A percentile compares a stretch with the other conserved stretches of the same genome.
These are phyloP conservation scores for Caenorhabditis macrosperma DNA, from an alignment of 2,888 invertebrate genomes.

Conservation along the genomic window DNA sequence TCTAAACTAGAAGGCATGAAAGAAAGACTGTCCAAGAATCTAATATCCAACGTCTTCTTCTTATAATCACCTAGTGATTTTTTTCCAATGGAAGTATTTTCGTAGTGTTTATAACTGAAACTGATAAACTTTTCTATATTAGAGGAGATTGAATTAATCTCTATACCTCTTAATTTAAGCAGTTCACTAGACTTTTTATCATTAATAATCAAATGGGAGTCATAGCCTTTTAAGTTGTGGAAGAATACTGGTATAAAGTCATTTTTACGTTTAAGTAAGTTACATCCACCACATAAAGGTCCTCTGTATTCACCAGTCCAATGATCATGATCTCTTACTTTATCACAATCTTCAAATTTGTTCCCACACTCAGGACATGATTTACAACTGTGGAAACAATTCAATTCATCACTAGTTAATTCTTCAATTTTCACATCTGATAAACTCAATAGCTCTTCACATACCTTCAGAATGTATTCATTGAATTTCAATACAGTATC, in stretches of 20 bases:
- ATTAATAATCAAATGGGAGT: conserved; percentile 63
- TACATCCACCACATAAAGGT: conserved; percentile 57
- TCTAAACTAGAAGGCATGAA: conserved; percentile 57
- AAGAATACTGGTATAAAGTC: conserved; percentile 65
- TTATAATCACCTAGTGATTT: too few species aligned
- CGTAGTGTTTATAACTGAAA: conserved; percentile 66
- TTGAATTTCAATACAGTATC: conserved; percentile 42
- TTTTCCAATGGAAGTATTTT: neutral
- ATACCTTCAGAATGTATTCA: conserved; percentile 44
- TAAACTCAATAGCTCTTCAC: conserved; percentile 28
- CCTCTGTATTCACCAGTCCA: conserved; percentile 61
- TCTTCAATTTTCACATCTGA: conserved; percentile 12
- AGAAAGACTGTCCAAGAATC: conserved; percentile 69
- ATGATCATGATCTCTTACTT: conserved; percentile 60
- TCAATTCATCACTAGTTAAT: conserved; percentile 39
- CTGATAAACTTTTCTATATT: conserved; percentile 66
- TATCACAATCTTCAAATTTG: conserved; percentile 27
- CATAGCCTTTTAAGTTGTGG: conserved; percentile 67
- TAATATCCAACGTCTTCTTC: conserved; percentile 43
- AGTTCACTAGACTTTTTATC: conserved; percentile 36
- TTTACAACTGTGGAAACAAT: conserved; percentile 2
- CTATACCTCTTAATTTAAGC: conserved; percentile 42
- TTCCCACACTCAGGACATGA: conserved; percentile 25
- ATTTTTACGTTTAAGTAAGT: conserved; percentile 58
- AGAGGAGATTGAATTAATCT: conserved; percentile 54